Base-by-base conservation (phyloP, 1,140 invertebrate species). In the Drosophila yakuba region DNA sequence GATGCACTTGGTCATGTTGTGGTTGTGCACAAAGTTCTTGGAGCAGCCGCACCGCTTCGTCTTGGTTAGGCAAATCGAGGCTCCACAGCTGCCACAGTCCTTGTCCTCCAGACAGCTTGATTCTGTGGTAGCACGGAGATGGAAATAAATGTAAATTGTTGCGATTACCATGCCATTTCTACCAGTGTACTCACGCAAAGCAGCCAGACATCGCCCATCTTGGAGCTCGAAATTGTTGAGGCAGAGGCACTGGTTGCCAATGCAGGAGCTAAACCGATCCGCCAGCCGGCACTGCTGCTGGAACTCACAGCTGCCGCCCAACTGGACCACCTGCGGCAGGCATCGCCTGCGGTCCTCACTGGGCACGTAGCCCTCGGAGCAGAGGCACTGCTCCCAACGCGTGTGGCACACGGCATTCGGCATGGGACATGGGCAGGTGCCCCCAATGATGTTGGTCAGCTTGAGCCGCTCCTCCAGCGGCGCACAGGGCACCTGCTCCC, bases 371-470 rank as follows among this genome's bases (percentile, higher is more conserved):
- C 41, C 47, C 15, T 5, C 25, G 23, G 56, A 48, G 57, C 91
- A 92, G 51, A 62, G 72, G 52, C 91, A 92, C 50, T 75, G 69
- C 7, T 80, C 45, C 28, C 88, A 47, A 12, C 17, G 6, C 5
- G 6, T 0, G 6, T 80, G 56, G 51, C 91, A 92, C 39, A 63
- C 59, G 23, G 91, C 36, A 52, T 83, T 4, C 0, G 58, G 69
- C 36, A 73, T 62, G 1, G 14, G 59, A 14, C 91, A 92, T 0
- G 86, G 88, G 56, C 91, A 92, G 3, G 75, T 51, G 0, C 91
- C 91, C 2, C 90, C 90, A 7, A 91, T 72, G 10, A 91, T 79
- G 38, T 91, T 91, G 2, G 51, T 91, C n/a, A 74, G 5, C 23
- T 80, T 90, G 32, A 32, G 7, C 7, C 7, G 2, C 28, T 60